Base-by-base conservation (phyloP, 2,113 vertebrate species). In the Mustela lutreola region DNA sequence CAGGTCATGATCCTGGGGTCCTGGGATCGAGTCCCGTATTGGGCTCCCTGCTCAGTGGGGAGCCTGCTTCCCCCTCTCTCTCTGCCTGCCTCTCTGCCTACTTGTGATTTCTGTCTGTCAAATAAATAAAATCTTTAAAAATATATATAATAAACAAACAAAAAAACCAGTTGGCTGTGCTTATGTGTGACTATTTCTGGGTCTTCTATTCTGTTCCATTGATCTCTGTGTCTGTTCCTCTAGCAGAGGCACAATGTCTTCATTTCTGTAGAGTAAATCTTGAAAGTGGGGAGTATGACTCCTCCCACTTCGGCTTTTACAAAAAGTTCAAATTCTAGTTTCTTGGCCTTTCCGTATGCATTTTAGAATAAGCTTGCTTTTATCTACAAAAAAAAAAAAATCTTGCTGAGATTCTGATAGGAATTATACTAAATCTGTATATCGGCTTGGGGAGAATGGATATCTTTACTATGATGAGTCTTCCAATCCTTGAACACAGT, bases 161-260 rank as follows among this genome's bases (percentile, higher is more conserved):
- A 53, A 53, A 62, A 3, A 1, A 48, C 11, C 88, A n/a, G 0
- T 3, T 8, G 14, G 18, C 12, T 2, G 1, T n/a, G 9, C 5
- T 75, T 94, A 28, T 16, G 76, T 22, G 71, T 36, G 26, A 36
- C 8, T 4, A 5, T 65, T 60, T 73, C 15, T 88, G 76, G 18
- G 39, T 4, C 70, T 56, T 83, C 28, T 84, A 0, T 21, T 73
- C 33, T 90, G 45, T 67, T 33, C 16, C 33, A 1, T 31, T 56
- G 50, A 16, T 65, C 82, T 70, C 0, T 91, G 18, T 31, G 8
- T 71, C 5, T 76, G 7, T 24, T 21, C 9, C 11, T 62, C 48
- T 93, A 31, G 21, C 7, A n/a, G 0, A 24, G 19, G n/a, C 75
- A 78, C 31, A 14, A 10, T 26, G 4, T 96, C 58, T 39, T 70